Percentiles rank a stretch among this genome's conserved stretches.
phyloP scores from a whole-genome alignment of 2,113 vertebrate species.

The Thryonomys swinderianus region DNA sequence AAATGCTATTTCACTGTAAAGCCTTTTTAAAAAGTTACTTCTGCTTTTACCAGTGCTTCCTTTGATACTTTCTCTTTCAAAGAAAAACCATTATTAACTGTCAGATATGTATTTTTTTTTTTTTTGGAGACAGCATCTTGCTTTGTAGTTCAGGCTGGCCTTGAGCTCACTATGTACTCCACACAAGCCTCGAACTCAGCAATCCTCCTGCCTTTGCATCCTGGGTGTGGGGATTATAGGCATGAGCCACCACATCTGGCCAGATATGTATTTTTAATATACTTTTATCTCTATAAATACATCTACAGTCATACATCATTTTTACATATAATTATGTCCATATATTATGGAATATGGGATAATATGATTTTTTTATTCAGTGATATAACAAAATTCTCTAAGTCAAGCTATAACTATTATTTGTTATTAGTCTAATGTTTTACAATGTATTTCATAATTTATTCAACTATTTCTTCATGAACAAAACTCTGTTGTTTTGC shows the following conservation, averaged over 20 bases:
- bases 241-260: too few relatives aligned
- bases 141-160: too few relatives aligned
- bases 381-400: constrained; percentile 16
- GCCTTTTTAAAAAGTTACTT: constrained; percentile 25
- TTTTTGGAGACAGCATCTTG: too few relatives aligned
- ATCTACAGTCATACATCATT: not conserved
- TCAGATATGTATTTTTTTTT: not conserved
- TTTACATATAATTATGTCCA: not conserved
- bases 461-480: not conserved
- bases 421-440: constrained; percentile 30
- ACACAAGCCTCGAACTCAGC: too few relatives aligned
- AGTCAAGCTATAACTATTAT: not conserved
- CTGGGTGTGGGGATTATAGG: too few relatives aligned
- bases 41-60: not conserved
- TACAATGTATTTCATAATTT: not conserved
- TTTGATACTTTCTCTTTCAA: not conserved
- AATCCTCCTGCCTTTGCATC: too few relatives aligned
- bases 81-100: not conserved
- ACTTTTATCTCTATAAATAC: constrained; percentile 8
- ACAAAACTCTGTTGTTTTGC: not conserved
- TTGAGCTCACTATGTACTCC: too few relatives aligned
- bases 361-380: not conserved
- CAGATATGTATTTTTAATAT: not conserved
- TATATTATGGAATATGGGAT: not conserved
- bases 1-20: not conserved